Conservation (phyloP, 2,113 vertebrate genomes). For the Cercopithecus mona region DNA sequence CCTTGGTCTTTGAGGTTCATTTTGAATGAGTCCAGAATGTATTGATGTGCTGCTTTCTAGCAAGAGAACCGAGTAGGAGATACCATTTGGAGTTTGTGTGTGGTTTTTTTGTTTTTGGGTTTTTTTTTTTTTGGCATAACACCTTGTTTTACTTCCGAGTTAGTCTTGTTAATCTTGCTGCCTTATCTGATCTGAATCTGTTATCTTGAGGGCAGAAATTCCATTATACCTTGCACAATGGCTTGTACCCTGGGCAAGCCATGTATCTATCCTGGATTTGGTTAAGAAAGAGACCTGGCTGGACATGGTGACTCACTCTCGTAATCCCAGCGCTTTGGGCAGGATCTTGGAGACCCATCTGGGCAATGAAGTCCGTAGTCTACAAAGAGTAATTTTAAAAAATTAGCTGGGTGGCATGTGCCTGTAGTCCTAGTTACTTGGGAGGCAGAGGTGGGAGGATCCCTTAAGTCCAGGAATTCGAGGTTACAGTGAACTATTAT, state of each 20-base stretch:
- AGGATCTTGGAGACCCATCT: too few relatives aligned
- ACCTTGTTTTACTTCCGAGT: constrained; percentile 9
- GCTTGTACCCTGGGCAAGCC: neutral
- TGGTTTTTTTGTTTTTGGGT: neutral
- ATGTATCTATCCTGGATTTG: constrained; percentile 6
- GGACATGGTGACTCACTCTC: too few relatives aligned
- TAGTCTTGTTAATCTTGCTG: neutral
- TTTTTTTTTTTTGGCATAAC: neutral
- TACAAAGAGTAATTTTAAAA: too few relatives aligned
- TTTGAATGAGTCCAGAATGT: neutral
- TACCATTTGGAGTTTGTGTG: neutral
- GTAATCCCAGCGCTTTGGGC: too few relatives aligned
- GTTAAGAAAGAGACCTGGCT: neutral
- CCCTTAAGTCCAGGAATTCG: too few relatives aligned
- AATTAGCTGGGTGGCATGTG: too few relatives aligned
- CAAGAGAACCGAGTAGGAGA: neutral
- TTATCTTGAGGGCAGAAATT: constrained; percentile 17
- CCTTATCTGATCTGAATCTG: neutral
- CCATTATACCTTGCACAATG: neutral
- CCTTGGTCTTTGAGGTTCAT: constrained; percentile 39
- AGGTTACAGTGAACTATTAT: too few relatives aligned
- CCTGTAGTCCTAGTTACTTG: too few relatives aligned
- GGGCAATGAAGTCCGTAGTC: too few relatives aligned
- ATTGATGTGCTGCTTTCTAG: neutral
- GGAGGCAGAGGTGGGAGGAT: too few relatives aligned